Evolutionary conservation across 2,113 vertebrate species (phyloP), one percentile per base, ranked within the genome.

Genomic region (Phrynosoma platyrhinos): DNA sequence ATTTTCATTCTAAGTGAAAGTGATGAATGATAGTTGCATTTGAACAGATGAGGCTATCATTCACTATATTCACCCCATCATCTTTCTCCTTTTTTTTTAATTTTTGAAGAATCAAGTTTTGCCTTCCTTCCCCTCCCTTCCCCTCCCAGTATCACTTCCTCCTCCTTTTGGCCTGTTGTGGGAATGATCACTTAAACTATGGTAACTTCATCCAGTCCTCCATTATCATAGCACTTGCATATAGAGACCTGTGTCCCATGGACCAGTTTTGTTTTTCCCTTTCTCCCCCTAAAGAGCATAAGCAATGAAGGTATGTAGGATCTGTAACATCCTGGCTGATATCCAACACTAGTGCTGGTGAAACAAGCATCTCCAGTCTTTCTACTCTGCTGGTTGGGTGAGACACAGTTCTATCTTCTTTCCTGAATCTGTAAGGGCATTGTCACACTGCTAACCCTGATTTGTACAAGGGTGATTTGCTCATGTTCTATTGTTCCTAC

Each of bases 1-100:
- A 80, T 81, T 80, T 80, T 74, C 69, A 53, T 36, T 74, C 53
- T 7, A 52, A 79, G 68, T 74, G 27, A 79, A 84, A 75, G 58
- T 81, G 68, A 21, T 53, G 9, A 82, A 87, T 74, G 69, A 82
- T 81, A 40, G 55, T 40, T 81, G 53, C 52, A n/a, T 62, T 62
- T 21, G 16, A 92, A 88, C 52, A 12, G 27, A 27, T 25, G 3
- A 87, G 36, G 0, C 1, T 32, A 21, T 4, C 82, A 82, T 53
- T 74, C 0, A 69, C 30, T 89, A 0, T 55, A 69, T 82, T 85
- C 86, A 32, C 25, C 1, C 25, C 75, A 87, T 83, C 7, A 52
- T 80, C 77, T 23, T 78, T 71, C 16, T 32, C 9, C 7, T 13
- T 55, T 32, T 5, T 9, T 10, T 14, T 14, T 21, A 62, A 18